Percentiles rank a stretch among this genome's conserved stretches.
phyloP scores from a whole-genome alignment of 1,140 invertebrate genomes.

The Sogatella furcifera region DNA sequence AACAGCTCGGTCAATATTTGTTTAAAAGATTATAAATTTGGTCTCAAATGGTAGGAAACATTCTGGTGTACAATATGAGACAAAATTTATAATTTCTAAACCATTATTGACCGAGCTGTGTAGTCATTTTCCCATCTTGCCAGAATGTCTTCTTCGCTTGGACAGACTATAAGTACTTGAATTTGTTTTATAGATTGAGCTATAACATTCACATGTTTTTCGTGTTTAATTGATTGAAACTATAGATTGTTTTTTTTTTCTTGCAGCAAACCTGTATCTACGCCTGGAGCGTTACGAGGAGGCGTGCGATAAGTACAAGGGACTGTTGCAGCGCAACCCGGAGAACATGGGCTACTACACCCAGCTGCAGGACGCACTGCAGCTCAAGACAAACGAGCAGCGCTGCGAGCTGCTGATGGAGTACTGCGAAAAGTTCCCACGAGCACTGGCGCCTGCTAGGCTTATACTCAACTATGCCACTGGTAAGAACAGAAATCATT shows the following conservation, averaged over 20 bases:
- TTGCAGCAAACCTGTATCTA: conserved; percentile 47
- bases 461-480: conserved; percentile 74
- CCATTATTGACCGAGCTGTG: no score
- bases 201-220: no score
- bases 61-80: no score
- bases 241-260: background rate
- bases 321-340: conserved; percentile 84
- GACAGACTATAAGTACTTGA: no score
- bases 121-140: no score
- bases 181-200: no score
- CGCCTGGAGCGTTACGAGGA: conserved; percentile 51
- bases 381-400: conserved; percentile 55
- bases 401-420: conserved; percentile 72
- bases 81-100: no score
- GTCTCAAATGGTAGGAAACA: no score
- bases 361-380: conserved; percentile 73
- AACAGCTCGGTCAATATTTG: no score
- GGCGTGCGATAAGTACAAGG: conserved; percentile 74
- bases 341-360: conserved; percentile 91
- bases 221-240: no score
- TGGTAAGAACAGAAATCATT: conserved; percentile 34
- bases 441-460: conserved; percentile 75
- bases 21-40: no score
- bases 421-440: conserved; percentile 65
- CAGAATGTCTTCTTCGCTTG: no score